A percentile compares a stretch with the other conserved stretches of the same genome.
Conservation (phyloP, 2,888 invertebrate species). For the Hirtodrosophila confusa region DNA sequence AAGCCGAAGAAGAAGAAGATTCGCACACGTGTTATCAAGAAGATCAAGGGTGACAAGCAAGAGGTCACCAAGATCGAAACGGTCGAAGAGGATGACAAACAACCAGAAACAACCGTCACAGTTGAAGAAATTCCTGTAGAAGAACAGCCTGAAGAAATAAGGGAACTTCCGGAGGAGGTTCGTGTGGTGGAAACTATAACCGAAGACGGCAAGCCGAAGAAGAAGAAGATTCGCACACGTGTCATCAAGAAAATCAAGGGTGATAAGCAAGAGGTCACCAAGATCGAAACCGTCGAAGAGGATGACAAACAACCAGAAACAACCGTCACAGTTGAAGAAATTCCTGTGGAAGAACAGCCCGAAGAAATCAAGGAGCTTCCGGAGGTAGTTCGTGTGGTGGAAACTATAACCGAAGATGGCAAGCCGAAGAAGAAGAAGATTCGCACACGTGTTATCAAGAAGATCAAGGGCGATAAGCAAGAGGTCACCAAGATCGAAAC, state of each 20-base stretch:
- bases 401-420: not conserved
- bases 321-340: not conserved
- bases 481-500: constrained; percentile 2
- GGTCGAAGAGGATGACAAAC: not conserved
- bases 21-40: not conserved
- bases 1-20: constrained; percentile 1
- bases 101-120: not conserved
- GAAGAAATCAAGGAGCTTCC: too few relatives aligned
- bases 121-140: too few relatives aligned
- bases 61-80: constrained; percentile 1
- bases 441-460: constrained; percentile 1
- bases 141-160: too few relatives aligned
- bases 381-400: too few relatives aligned
- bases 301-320: not conserved
- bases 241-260: not conserved
- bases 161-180: not conserved
- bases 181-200: not conserved
- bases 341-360: too few relatives aligned
- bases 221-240: constrained; percentile 2
- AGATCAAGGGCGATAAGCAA: not conserved
- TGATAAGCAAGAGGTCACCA: not conserved
- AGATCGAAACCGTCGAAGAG: not conserved
- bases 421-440: not conserved
- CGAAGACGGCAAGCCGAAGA: not conserved
- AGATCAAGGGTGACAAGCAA: not conserved